A percentile compares a stretch with the other conserved stretches of the same genome.
Conservation (phyloP, 2,113 vertebrate species). For the Trogon surrucura region DNA sequence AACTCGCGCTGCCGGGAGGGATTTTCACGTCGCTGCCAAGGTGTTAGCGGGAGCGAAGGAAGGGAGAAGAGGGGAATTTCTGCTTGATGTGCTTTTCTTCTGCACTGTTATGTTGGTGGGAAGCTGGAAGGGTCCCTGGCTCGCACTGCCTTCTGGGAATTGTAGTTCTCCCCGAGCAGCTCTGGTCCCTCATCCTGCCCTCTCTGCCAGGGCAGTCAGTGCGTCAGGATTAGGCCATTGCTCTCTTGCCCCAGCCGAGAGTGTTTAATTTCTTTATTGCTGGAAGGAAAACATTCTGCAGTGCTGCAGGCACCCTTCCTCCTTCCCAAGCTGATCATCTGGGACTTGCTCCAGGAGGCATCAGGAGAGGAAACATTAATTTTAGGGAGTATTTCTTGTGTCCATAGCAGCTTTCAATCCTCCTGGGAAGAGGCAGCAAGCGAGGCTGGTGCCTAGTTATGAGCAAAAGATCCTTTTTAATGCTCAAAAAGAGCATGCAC, state of each 20-base stretch:
- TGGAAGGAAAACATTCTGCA: not conserved
- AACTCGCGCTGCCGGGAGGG: fast-evolving
- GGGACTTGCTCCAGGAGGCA: not conserved
- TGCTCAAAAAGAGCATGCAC: not conserved
- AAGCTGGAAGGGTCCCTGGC: not conserved
- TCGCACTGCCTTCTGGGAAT: slow-evolving; percentile 38
- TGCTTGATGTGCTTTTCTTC: not conserved
- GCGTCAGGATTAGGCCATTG: not conserved
- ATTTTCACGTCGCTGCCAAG: fast-evolving
- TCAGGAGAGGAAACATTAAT: not conserved
- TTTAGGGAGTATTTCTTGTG: not conserved
- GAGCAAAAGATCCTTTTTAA: not conserved
- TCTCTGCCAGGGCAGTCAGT: not conserved
- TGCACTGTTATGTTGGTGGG: not conserved
- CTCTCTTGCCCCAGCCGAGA: not conserved
- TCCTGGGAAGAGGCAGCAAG: not conserved
- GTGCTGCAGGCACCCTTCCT: not conserved
- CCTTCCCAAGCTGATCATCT: not conserved
- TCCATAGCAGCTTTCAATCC: not conserved
- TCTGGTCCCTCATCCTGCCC: not conserved
- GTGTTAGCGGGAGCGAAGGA: fast-evolving
- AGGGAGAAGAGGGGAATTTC: not conserved
- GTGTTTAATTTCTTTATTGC: not conserved
- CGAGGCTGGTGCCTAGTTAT: fast-evolving
- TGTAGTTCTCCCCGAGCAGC: not conserved